Conservation (phyloP, 1,140 invertebrate genomes). For the Steinernema khuongi region DNA sequence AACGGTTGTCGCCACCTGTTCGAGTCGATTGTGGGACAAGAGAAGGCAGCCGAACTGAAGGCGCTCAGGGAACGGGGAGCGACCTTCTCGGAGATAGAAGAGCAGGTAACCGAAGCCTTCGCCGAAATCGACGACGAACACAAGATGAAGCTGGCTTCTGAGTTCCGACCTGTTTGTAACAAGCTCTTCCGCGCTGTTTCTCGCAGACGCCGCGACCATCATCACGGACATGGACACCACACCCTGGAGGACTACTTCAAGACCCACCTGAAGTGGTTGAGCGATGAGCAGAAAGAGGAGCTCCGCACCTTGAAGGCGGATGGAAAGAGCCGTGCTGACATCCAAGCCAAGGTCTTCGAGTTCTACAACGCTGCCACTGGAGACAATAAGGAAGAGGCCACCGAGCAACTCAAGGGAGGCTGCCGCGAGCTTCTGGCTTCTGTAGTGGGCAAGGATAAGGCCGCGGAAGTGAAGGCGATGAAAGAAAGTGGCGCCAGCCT, state of each 20-base stretch:
- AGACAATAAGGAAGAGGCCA: constrained; percentile 27
- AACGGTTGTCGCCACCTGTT: constrained; percentile 36
- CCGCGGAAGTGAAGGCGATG: constrained; percentile 40
- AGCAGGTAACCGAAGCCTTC: neutral
- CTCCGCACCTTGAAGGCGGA: constrained; percentile 1
- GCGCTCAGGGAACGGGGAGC: constrained; percentile 32
- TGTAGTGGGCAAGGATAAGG: constrained; percentile 44
- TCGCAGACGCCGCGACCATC: neutral
- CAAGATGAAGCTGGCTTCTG: neutral
- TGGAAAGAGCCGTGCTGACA: neutral
- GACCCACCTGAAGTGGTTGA: constrained; percentile 10
- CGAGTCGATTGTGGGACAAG: constrained; percentile 37
- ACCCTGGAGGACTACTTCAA: constrained; percentile 15
- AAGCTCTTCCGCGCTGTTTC: neutral
- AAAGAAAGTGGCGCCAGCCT: constrained; percentile 38
- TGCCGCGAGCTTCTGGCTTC: constrained; percentile 38
- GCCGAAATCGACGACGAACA: neutral
- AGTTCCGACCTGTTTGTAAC: neutral
- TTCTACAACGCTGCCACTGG: constrained; percentile 16
- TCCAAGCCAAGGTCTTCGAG: neutral
- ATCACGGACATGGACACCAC: constrained; percentile 10
- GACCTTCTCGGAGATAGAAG: neutral
- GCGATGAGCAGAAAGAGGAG: constrained; percentile 10
- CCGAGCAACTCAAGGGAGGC: constrained; percentile 25
- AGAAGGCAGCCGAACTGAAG: constrained; percentile 44